These are phyloP conservation scores for Enteromius unitaeniatus DNA, from an alignment of 2,797 vertebrate genomes.

Conservation along the genomic window DNA sequence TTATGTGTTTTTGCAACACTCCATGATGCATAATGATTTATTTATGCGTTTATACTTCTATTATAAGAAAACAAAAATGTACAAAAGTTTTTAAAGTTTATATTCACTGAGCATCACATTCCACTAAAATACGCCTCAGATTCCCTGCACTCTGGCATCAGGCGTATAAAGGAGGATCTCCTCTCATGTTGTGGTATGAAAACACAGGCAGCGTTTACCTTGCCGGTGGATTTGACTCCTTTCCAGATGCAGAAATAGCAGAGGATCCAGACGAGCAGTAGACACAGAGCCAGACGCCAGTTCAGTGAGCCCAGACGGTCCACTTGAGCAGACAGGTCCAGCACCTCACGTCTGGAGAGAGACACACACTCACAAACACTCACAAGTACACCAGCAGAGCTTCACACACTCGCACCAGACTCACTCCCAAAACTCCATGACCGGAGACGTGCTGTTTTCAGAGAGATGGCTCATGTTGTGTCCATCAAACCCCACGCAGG, in stretches of 20 bases:
- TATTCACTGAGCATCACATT: background rate
- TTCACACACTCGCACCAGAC: slow-evolving; percentile 54
- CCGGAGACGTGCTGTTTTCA: slow-evolving; percentile 81
- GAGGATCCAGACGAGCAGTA: slow-evolving; percentile 71
- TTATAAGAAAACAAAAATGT: background rate
- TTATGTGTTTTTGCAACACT: background rate
- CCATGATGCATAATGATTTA: background rate
- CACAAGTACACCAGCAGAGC: slow-evolving; percentile 31
- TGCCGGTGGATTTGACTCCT: slow-evolving; percentile 81
- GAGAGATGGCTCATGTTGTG: slow-evolving; percentile 65
- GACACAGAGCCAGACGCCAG: slow-evolving; percentile 76
- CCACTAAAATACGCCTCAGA: background rate
- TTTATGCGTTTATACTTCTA: background rate
- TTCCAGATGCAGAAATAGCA: slow-evolving; percentile 83
- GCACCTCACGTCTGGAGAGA: slow-evolving; percentile 71
- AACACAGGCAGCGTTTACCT: slow-evolving; percentile 70
- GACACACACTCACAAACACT: slow-evolving; percentile 4
- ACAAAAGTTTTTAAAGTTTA: background rate
- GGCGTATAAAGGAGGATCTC: background rate
- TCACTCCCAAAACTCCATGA: slow-evolving; percentile 92
- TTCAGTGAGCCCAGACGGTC: slow-evolving; percentile 71
- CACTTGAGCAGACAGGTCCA: slow-evolving; percentile 68
- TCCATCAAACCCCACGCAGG: slow-evolving; percentile 69
- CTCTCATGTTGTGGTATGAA: background rate
- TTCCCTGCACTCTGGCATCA: background rate